Evolutionary conservation across 2,888 invertebrate species (phyloP), one percentile per base, ranked within the genome.

Genomic region (Latrodectus hesperus): DNA sequence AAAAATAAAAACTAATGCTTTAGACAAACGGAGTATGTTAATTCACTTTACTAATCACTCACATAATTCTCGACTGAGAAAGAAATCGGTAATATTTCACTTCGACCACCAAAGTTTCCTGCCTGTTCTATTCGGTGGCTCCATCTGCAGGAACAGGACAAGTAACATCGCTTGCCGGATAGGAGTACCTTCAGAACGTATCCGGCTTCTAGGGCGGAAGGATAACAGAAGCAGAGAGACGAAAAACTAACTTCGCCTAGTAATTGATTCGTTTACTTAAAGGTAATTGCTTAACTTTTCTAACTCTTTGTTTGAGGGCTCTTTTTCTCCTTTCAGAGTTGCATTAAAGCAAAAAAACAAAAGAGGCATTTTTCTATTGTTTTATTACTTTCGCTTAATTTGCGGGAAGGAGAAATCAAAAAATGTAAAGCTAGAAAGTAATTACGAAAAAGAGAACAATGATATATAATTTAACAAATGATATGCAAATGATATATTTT

Each of bases 141-240:
- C 82, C 82, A 75, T 75, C 82, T 82, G 49, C 75, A 68, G 75
- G 75, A 26, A 9, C 17, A 67, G 22, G 17, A 11, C 70, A 65
- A 51, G 26, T 52, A 38, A 26, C 49, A 11, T 65, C 68, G 53
- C 49, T 52, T 53, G 73, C 81, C 74, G 82, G 82, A 75, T 75
- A 75, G 55, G 55, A 60, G 17, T 14, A 67, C 65, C 53, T 16
- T 52, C 65, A 84, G 72, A 84, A 65, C 51, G 73, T 67, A 84
- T 84, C 84, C 78, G 73, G 84, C 77, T 17, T n/a, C 55, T 53
- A 38, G 17, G 65, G 65, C 68, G 84, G 73, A 78, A 77, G 84
- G 84, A 84, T 84, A 77, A 77, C 11, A 64, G 16, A 22, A 55
- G 71, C 55, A 64, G 64, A n/a, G 55, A 22, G 14, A 55, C 16